phyloP scores from a whole-genome alignment of 2,888 invertebrate species.

The Gymnocheta viridis region DNA sequence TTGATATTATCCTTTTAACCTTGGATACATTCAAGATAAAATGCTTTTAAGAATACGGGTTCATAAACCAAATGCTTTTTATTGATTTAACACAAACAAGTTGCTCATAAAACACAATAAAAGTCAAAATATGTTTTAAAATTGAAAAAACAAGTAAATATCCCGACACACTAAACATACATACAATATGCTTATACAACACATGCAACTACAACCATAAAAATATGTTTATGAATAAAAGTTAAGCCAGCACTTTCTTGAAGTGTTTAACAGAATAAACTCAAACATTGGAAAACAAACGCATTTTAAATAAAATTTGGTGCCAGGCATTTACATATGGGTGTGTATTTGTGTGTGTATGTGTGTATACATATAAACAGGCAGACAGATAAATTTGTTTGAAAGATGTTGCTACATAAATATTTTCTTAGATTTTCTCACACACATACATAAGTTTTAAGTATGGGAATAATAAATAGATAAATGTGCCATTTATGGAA shows the following conservation, averaged over 20 bases:
- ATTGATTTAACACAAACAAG: constrained; percentile 29
- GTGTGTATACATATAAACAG: no score
- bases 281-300: background rate
- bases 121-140: constrained; percentile 11
- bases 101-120: constrained; percentile 26
- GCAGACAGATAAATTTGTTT: background rate
- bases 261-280: background rate
- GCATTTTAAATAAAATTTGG: background rate
- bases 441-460: background rate
- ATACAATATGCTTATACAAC: background rate
- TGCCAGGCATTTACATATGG: no score
- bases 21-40: background rate
- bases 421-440: no score
- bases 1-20: background rate
- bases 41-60: background rate
- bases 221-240: background rate
- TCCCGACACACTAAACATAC: background rate
- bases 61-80: constrained; percentile 16
- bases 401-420: background rate
- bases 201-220: background rate
- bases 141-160: background rate
- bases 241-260: constrained; percentile 7
- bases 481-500: background rate
- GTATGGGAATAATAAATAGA: background rate
- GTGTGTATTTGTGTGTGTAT: no score